Evolutionary conservation across 2,113 vertebrate genomes (phyloP).

Genomic region (Microcebus lehilahytsara): DNA sequence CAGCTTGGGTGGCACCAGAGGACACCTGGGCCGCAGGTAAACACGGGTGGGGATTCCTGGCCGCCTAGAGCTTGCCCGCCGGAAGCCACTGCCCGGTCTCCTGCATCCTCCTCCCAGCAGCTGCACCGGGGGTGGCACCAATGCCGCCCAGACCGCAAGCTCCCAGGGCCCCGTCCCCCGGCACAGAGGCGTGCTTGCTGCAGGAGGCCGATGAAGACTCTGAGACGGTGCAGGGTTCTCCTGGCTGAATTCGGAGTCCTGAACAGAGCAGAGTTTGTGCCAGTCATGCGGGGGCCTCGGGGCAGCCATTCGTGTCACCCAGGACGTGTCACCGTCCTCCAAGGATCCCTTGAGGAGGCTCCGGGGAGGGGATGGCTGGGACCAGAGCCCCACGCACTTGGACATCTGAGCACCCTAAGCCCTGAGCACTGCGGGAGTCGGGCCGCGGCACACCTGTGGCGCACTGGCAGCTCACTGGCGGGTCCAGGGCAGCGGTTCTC

Average conservation of each 20-base stretch:
- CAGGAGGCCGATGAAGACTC: neutral
- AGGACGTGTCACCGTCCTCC: neutral
- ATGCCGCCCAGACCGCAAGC: no score
- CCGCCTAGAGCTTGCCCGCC: neutral
- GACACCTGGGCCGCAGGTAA: neutral
- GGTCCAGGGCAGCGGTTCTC: neutral
- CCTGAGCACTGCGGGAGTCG: neutral
- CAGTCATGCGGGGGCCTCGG: neutral
- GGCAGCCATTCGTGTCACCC: neutral
- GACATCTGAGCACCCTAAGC: neutral
- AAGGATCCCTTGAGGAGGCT: neutral
- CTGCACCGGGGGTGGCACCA: fast-evolving
- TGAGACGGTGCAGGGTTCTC: no score
- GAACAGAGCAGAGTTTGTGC: neutral
- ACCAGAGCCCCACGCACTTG: neutral
- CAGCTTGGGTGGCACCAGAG: fast-evolving
- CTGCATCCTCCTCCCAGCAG: neutral
- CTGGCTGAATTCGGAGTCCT: neutral
- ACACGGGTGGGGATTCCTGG: neutral
- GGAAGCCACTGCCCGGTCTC: neutral
- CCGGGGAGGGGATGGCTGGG: neutral
- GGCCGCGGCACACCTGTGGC: neutral
- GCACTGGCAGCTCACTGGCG: no score
- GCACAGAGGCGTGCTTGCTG: neutral
- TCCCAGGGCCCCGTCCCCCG: no score